phyloP scores from a whole-genome alignment of 2,113 vertebrate genomes.

The Rhinichthys klamathensis region DNA sequence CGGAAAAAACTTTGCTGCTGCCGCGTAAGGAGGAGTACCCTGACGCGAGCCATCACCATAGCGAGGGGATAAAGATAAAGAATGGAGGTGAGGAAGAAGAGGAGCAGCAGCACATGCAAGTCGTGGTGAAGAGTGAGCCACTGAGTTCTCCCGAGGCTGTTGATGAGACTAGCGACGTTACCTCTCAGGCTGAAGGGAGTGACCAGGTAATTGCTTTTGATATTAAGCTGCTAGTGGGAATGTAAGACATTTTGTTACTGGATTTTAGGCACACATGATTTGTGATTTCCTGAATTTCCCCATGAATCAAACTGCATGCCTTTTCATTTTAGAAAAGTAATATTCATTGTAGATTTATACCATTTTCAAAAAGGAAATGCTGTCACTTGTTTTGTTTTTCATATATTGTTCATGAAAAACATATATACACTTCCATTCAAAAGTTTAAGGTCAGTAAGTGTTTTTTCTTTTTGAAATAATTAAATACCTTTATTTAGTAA shows the following conservation, averaged over 20 bases:
- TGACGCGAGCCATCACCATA: conserved; percentile 69
- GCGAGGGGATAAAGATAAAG: conserved; percentile 74
- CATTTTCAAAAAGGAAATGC: not conserved
- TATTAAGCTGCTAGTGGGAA: conserved; percentile 24
- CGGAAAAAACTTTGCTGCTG: conserved; percentile 60
- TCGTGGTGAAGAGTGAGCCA: conserved; percentile 93
- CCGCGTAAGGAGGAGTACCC: conserved; percentile 73
- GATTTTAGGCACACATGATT: not conserved
- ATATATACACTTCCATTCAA: not conserved
- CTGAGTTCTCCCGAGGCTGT: conserved; percentile 90
- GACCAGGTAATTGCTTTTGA: conserved; percentile 74
- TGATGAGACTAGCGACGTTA: conserved; percentile 91
- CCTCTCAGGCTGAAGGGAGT: conserved; percentile 89
- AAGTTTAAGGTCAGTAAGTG: not conserved
- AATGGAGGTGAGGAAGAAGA: conserved; percentile 75
- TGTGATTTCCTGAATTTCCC: not conserved
- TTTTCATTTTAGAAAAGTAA: not conserved
- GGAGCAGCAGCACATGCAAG: conserved; percentile 70
- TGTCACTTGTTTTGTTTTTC: too few species aligned
- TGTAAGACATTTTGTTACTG: not conserved
- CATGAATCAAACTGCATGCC: too few species aligned
- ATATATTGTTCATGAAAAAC: not conserved
- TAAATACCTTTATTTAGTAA: too few species aligned
- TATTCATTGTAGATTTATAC: not conserved
- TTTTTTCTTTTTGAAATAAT: too few species aligned